These are phyloP conservation scores for Chloropsis hardwickii DNA, from an alignment of 2,113 vertebrate species.

Conservation along the genomic window DNA sequence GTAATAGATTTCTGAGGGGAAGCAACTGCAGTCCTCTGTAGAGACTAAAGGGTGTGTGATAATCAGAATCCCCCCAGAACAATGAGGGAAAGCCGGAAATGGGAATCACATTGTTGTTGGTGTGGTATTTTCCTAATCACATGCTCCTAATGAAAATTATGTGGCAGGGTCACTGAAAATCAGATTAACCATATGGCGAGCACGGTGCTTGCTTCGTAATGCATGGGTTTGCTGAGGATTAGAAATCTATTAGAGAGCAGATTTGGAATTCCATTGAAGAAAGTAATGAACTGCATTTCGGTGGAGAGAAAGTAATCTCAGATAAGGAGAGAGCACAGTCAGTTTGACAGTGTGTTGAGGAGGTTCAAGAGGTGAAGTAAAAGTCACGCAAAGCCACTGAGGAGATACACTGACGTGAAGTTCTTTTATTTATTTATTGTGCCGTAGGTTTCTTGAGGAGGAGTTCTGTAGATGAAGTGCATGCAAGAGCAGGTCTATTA, in stretches of 20 bases:
- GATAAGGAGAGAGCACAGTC: slow-evolving; percentile 53
- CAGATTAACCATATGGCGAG: slow-evolving; percentile 52
- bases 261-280: slow-evolving; percentile 60
- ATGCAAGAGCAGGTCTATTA: background rate
- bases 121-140: slow-evolving; percentile 43
- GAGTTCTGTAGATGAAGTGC: background rate
- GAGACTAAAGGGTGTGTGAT: background rate
- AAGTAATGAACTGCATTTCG: slow-evolving; percentile 62
- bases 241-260: slow-evolving; percentile 60
- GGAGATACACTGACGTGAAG: background rate
- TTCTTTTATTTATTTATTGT: slow-evolving; percentile 33
- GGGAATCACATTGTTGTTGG: background rate
- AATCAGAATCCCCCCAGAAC: background rate
- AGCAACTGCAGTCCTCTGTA: background rate
- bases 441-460: background rate
- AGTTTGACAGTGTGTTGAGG: slow-evolving; percentile 32
- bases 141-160: slow-evolving; percentile 35
- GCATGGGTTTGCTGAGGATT: slow-evolving; percentile 37
- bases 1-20: background rate
- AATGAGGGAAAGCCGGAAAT: background rate
- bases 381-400: slow-evolving; percentile 33
- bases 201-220: background rate
- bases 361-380: slow-evolving; percentile 37
- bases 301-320: slow-evolving; percentile 59
- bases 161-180: slow-evolving; percentile 34